Conservation (phyloP, 2,888 invertebrate species). For the Ectemnius lituratus region DNA sequence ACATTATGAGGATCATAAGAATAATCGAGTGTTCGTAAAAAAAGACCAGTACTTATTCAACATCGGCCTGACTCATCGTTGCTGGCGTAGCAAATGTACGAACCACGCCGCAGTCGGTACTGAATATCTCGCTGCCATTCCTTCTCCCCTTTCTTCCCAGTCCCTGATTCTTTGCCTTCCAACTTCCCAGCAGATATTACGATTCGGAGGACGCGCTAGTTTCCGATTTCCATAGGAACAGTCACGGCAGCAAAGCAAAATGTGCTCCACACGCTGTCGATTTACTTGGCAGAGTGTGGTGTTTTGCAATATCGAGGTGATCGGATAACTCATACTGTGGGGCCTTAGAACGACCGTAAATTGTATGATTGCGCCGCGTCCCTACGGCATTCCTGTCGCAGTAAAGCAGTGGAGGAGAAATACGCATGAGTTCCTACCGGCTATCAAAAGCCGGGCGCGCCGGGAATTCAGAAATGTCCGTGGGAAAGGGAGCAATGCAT, state of each 20-base stretch:
- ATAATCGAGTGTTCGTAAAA: conserved; percentile 32
- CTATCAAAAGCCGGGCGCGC: too few relatives aligned
- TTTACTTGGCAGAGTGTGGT: neutral
- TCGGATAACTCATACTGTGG: too few relatives aligned
- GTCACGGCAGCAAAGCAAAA: neutral
- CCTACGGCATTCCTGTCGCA: too few relatives aligned
- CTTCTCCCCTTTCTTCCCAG: conserved; percentile 3
- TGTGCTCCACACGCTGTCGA: neutral
- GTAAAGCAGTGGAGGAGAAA: too few relatives aligned
- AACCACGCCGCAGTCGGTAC: conserved; percentile 25
- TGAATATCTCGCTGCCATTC: conserved; percentile 16
- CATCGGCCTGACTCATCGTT: conserved; percentile 46
- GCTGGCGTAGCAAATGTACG: conserved; percentile 27
- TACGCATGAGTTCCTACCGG: too few relatives aligned
- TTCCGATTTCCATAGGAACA: neutral
- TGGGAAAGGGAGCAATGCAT: neutral
- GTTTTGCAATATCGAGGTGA: neutral
- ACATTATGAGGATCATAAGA: neutral
- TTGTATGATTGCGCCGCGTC: too few relatives aligned
- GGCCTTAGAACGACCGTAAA: too few relatives aligned
- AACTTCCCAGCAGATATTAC: conserved; percentile 15
- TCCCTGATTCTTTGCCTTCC: conserved; percentile 3
- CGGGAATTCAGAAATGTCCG: conserved; percentile 1
- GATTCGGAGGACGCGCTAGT: conserved; percentile 20
- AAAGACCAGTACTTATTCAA: conserved; percentile 15